Evolutionary conservation across 2,888 invertebrate genomes (phyloP).

Genomic region (Prosopocoilus inquinatus): DNA sequence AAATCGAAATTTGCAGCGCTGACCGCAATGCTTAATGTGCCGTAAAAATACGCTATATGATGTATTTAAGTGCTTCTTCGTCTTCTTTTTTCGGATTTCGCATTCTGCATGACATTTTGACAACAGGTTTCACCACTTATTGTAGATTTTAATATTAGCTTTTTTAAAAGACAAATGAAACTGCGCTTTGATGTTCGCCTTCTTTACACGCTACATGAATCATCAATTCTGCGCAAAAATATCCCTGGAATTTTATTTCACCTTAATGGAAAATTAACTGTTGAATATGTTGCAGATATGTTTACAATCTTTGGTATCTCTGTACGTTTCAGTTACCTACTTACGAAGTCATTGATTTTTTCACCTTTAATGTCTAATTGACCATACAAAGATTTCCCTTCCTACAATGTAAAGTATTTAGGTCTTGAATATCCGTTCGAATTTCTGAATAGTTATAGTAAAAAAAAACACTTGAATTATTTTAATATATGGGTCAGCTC

Average conservation of each 20-base stretch:
- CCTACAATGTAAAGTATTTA: no score
- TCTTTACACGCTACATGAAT: conserved; percentile 6
- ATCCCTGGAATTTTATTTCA: conserved; percentile 12
- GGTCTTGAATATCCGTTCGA: no score
- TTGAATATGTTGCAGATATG: conserved; percentile 12
- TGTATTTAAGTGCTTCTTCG: conserved; percentile 16
- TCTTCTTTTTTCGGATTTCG: conserved; percentile 6
- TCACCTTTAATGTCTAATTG: no score
- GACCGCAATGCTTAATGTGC: conserved; percentile 33
- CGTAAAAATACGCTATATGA: conserved; percentile 31
- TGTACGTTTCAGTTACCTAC: no score
- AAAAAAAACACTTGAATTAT: no score
- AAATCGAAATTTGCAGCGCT: conserved; percentile 32
- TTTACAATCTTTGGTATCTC: conserved; percentile 12
- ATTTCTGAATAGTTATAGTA: no score
- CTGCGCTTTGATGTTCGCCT: neutral
- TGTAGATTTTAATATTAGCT: neutral
- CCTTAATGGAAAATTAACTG: conserved; percentile 11
- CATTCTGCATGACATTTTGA: conserved; percentile 17
- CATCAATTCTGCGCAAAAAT: conserved; percentile 12
- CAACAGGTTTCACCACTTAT: conserved; percentile 14
- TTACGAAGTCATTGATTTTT: no score
- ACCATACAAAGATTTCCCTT: no score
- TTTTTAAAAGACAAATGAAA: neutral
- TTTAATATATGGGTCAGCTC: no score